These are phyloP conservation scores for Cylindroiulus punctatus DNA, from an alignment of 2,888 invertebrate species.

Conservation along the genomic window DNA sequence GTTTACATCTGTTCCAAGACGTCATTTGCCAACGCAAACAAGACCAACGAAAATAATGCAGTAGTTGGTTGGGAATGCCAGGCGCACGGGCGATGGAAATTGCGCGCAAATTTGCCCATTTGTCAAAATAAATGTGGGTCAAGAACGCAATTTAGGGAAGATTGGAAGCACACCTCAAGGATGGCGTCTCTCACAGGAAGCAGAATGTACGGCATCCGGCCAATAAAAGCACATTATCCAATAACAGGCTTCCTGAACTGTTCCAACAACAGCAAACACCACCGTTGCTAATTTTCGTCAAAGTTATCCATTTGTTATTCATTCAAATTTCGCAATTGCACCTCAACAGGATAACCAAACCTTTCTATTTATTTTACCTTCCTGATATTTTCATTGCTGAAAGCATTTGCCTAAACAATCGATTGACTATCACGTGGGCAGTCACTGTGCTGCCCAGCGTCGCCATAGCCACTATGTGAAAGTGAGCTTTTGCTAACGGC, in stretches of 20 bases:
- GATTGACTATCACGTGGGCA: too few relatives aligned
- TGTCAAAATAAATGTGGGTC: conserved; percentile 37
- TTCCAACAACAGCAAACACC: not conserved
- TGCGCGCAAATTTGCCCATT: conserved; percentile 15
- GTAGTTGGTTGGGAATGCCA: not conserved
- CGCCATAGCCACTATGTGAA: too few relatives aligned
- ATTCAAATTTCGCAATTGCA: not conserved
- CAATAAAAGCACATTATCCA: conserved; percentile 1
- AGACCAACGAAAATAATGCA: conserved; percentile 25
- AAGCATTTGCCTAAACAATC: too few relatives aligned
- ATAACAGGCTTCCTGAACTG: not conserved
- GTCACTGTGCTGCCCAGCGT: too few relatives aligned
- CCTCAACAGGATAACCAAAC: too few relatives aligned
- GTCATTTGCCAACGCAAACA: conserved; percentile 29
- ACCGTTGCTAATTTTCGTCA: not conserved
- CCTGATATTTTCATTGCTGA: too few relatives aligned
- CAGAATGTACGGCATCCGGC: not conserved
- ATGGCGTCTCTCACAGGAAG: not conserved
- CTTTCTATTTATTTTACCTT: too few relatives aligned
- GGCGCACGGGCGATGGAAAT: not conserved
- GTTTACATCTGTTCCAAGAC: not conserved
- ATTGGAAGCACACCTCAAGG: conserved; percentile 42
- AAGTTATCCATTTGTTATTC: not conserved
- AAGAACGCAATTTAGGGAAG: conserved; percentile 17
- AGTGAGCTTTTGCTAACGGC: too few relatives aligned